A percentile compares a stretch with the other conserved stretches of the same genome.
These are phyloP conservation scores for Diogma glabrata DNA, from an alignment of 2,888 invertebrate genomes.

Conservation along the genomic window DNA sequence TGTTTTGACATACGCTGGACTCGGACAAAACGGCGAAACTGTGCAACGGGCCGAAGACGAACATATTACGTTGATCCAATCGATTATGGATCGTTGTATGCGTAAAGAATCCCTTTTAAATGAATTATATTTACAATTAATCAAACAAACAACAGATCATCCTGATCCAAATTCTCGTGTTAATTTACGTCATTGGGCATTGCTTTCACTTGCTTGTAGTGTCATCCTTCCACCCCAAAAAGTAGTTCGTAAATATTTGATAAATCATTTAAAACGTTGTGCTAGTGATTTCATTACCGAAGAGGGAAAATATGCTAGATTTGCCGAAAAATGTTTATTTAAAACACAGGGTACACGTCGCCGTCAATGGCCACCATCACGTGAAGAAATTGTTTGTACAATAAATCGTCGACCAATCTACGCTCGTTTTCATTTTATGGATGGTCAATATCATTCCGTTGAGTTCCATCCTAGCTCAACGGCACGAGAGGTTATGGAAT, in stretches of 20 bases:
- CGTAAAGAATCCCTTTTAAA: slow-evolving; percentile 77
- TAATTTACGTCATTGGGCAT: slow-evolving; percentile 84
- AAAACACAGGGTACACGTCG: slow-evolving; percentile 63
- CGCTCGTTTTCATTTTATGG: slow-evolving; percentile 83
- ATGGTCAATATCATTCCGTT: slow-evolving; percentile 87
- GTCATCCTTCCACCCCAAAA: slow-evolving; percentile 80
- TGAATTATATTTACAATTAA: slow-evolving; percentile 82
- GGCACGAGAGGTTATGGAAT: slow-evolving; percentile 75
- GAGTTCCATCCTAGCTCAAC: slow-evolving; percentile 93
- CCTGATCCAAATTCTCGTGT: slow-evolving; percentile 81
- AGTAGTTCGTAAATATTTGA: slow-evolving; percentile 71
- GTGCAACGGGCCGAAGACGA: slow-evolving; percentile 72
- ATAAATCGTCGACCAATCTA: slow-evolving; percentile 84
- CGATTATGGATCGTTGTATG: slow-evolving; percentile 82
- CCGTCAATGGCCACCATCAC: slow-evolving; percentile 81
- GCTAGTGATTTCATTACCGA: slow-evolving; percentile 80
- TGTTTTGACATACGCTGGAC: slow-evolving; percentile 79
- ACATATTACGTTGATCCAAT: slow-evolving; percentile 78
- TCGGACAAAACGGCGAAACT: slow-evolving; percentile 57
- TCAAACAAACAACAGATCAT: slow-evolving; percentile 89
- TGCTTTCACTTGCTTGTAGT: slow-evolving; percentile 67
- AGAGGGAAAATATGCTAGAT: slow-evolving; percentile 87
- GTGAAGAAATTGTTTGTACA: slow-evolving; percentile 86
- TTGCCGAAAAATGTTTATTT: slow-evolving; percentile 76
- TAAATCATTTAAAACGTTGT: slow-evolving; percentile 80